These are phyloP conservation scores for Anagrus nilaparvatae DNA, from an alignment of 1,140 invertebrate genomes.

Conservation along the genomic window DNA sequence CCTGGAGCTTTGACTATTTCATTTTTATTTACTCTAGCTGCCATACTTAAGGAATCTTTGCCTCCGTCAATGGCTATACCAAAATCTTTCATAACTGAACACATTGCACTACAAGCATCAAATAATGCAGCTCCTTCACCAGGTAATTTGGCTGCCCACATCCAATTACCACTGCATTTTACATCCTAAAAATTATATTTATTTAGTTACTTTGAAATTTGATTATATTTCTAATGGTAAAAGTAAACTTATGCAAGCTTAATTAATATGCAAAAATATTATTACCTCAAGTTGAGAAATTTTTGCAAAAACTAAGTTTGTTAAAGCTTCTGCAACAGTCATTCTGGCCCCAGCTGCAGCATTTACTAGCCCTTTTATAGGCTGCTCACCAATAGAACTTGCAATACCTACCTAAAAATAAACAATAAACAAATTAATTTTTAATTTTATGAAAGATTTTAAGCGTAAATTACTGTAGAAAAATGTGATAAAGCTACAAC, in stretches of 20 bases:
- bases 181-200: constrained; percentile 60
- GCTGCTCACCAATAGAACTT: constrained; percentile 93
- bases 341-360: constrained; percentile 78
- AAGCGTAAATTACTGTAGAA: constrained; percentile 40
- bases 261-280: too few species aligned
- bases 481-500: constrained; percentile 78
- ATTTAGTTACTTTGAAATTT: too few species aligned
- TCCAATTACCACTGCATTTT: constrained; percentile 98
- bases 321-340: constrained; percentile 87
- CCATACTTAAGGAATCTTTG: constrained; percentile 97
- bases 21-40: constrained; percentile 61
- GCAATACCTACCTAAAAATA: constrained; percentile 71
- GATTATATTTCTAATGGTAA: too few species aligned
- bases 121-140: constrained; percentile 83
- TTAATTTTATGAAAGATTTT: neutral
- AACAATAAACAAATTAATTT: too few species aligned
- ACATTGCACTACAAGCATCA: constrained; percentile 82
- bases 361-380: constrained; percentile 81
- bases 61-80: constrained; percentile 94
- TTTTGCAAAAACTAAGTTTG: constrained; percentile 92
- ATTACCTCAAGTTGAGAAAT: constrained; percentile 68
- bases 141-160: constrained; percentile 94
- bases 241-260: too few species aligned
- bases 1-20: constrained; percentile 81
- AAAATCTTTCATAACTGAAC: constrained; percentile 70